Evolutionary conservation across 2,113 vertebrate genomes (phyloP), one percentile per base, ranked within the genome.

Genomic region (Mustela lutreola): DNA sequence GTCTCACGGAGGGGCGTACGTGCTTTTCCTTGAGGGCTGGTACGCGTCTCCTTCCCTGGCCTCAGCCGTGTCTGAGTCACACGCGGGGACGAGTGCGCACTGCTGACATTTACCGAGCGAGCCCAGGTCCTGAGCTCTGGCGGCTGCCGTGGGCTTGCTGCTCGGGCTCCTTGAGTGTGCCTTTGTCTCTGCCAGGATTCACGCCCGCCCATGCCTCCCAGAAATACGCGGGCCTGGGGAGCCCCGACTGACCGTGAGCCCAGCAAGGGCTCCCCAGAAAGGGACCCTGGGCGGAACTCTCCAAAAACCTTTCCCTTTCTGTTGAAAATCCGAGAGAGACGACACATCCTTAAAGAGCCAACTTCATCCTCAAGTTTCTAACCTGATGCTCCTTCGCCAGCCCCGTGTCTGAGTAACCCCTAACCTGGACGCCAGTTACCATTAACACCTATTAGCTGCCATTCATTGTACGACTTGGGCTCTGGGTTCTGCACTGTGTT

Each of bases 21-120:
- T 3, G 26, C 71, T 56, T 48, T 67, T 94, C 89, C 96, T 86
- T 53, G 76, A 79, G 76, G 96, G 78, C 79, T 75, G 81, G 63
- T 10, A 19, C 53, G 6, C 2, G 0, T 28, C 86, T 86, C 87
- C 89, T 78, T 39, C 73, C 71, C 0, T 0, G 36, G 82, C 80
- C 80, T 39, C 39, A 0, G 50, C 70, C 21, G 1, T 65, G 2
- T 65, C 73, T 94, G 93, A 95, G 76, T 84, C 92, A 88, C 18
- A 8, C 14, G n/a, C 3, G 0, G 87, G 85, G 36, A 78, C 1
- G 3, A 36, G 31, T 0, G 15, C 87, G 85, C 94, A 63, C 12
- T 0, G 0, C 53, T 73, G 87, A 76, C 90, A 48, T 80, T 67
- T 71, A 65, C 75, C 33, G 56, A 89, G 81, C 12, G 5, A 39